Conservation (phyloP, 1,140 invertebrate genomes). For the Atta cephalotes region DNA sequence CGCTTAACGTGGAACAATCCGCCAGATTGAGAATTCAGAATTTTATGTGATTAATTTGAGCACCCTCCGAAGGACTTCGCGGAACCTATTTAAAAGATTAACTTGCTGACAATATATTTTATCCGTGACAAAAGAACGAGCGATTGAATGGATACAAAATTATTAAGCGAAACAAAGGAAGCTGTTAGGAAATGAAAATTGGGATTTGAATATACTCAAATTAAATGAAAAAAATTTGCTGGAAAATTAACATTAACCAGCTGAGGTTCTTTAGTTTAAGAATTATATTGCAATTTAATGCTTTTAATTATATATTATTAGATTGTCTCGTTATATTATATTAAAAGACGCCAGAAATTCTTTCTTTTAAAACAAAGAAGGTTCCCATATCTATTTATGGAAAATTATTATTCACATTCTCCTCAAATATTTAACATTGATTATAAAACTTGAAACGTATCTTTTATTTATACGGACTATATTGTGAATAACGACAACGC, state of each 20-base stretch:
- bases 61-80: not conserved
- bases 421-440: not conserved
- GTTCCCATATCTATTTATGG: not conserved
- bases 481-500: no score
- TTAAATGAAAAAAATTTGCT: conserved; percentile 7
- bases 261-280: not conserved
- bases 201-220: not conserved
- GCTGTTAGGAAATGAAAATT: conserved; percentile 3
- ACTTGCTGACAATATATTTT: conserved; percentile 30
- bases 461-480: not conserved
- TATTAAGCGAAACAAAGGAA: not conserved
- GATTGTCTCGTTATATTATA: not conserved
- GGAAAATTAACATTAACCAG: not conserved
- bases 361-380: not conserved
- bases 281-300: conserved; percentile 6
- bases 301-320: not conserved
- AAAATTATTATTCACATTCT: conserved; percentile 1
- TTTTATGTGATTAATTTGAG: conserved; percentile 45
- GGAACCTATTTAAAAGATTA: conserved; percentile 33
- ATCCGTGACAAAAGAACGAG: not conserved
- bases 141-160: conserved; percentile 5
- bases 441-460: not conserved
- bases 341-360: not conserved
- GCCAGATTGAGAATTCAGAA: conserved; percentile 32
- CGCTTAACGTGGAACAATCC: not conserved